Base-by-base conservation (phyloP, 1,140 invertebrate species). In the Drosophila fuyamai region DNA sequence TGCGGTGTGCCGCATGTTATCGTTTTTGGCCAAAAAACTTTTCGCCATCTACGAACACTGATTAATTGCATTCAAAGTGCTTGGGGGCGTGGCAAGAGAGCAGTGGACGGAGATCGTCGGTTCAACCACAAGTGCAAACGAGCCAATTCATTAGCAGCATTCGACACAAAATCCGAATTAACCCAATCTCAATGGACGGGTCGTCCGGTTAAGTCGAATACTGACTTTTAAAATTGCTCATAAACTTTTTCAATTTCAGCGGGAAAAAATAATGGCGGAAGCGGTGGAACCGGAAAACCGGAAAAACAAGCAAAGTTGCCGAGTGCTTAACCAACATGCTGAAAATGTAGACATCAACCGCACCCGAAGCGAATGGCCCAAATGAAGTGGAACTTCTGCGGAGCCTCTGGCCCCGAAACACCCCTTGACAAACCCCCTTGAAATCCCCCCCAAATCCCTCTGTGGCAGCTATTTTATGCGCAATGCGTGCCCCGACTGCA, bases 21-120 rank as follows among this genome's bases (percentile, higher is more conserved):
- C 70, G 63, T 59, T 51, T 51, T 48, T 65, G 50, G 40, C 51
- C 53, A 71, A 44, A 81, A 80, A 81, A 70, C 63, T 60, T 63
- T 77, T 43, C 66, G 67, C 63, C 60, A 71, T 86, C 79, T 75
- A 53, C 27, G 50, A n/a, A 76, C 66, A 66, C 72, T 88, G 83
- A 88, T 80, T 88, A 88, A 88, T 88, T 88, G 83, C 83, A 88
- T 88, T 88, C 83, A 71, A 86, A 88, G 86, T 83, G 83, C 35
- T 75, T 55, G 59, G 27, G 35, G 36, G 13, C 1, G 8, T 29
- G 12, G 4, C 5, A 7, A 14, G n/a, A n/a, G 29, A 14, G 13
- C 35, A n/a, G 14, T 16, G 23, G 29, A 23, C 54, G 23, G 18
- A 36, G 9, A 29, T 32, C 32, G 53, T 29, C 8, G 58, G 12